These are phyloP conservation scores for Spodoptera frugiperda DNA, from an alignment of 1,140 invertebrate genomes.

Conservation along the genomic window DNA sequence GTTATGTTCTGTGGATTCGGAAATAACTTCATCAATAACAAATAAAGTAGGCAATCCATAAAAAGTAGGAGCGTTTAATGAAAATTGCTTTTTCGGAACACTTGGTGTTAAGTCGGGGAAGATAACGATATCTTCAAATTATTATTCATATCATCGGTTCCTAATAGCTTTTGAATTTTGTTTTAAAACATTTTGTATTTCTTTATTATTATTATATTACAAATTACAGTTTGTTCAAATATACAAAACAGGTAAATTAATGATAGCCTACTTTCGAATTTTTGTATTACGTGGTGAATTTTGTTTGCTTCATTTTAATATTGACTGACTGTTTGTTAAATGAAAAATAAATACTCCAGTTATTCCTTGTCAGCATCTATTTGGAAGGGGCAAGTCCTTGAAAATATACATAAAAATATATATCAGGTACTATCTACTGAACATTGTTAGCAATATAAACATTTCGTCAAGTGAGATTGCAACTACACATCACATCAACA, in stretches of 20 bases:
- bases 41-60: slow-evolving; percentile 28
- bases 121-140: slow-evolving; percentile 31
- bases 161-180: background rate
- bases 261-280: too few species aligned
- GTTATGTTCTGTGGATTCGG: slow-evolving; percentile 18
- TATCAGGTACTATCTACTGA: too few species aligned
- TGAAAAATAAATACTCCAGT: too few species aligned
- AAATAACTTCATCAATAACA: slow-evolving; percentile 29
- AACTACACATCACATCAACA: too few species aligned
- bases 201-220: background rate
- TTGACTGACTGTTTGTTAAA: too few species aligned
- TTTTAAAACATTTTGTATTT: background rate
- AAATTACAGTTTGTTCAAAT: background rate
- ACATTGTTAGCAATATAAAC: too few species aligned
- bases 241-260: background rate
- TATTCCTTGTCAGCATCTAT: too few species aligned
- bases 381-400: too few species aligned
- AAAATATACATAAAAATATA: too few species aligned
- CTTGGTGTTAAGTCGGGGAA: slow-evolving; percentile 16
- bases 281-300: too few species aligned
- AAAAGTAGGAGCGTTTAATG: slow-evolving; percentile 28
- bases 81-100: slow-evolving; percentile 35
- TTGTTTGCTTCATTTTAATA: too few species aligned
- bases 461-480: too few species aligned
- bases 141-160: slow-evolving; percentile 20